A percentile compares a stretch with the other conserved stretches of the same genome.
phyloP scores from a whole-genome alignment of 1,140 invertebrate genomes.

The Solenopsis invicta region DNA sequence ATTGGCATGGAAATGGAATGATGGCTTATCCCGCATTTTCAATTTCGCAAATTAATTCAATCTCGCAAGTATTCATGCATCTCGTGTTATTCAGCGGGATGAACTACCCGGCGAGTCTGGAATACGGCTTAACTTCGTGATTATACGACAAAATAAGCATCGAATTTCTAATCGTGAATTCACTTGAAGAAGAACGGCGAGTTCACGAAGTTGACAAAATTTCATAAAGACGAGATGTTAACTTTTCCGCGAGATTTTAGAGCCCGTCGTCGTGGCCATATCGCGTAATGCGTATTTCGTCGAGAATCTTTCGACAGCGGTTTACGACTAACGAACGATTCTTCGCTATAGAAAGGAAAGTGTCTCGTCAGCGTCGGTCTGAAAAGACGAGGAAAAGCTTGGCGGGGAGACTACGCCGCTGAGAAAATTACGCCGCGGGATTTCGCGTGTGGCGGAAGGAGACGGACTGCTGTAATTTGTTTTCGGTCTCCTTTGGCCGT shows the following conservation, averaged over 20 bases:
- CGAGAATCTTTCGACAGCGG: constrained; percentile 65
- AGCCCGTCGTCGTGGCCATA: background rate
- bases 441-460: constrained; percentile 37
- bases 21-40: constrained; percentile 37
- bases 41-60: constrained; percentile 57
- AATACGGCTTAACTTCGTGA: constrained; percentile 34
- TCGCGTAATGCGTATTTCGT: constrained; percentile 71
- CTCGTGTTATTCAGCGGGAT: constrained; percentile 33
- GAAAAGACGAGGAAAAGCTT: constrained; percentile 77
- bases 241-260: constrained; percentile 45
- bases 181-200: background rate
- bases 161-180: constrained; percentile 29
- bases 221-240: constrained; percentile 54
- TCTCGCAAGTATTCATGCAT: constrained; percentile 30
- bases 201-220: constrained; percentile 17
- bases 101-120: background rate
- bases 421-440: constrained; percentile 77
- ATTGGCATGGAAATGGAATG: constrained; percentile 48
- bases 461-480: constrained; percentile 78
- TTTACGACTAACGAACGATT: constrained; percentile 81
- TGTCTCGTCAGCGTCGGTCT: constrained; percentile 79
- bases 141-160: constrained; percentile 26
- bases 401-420: constrained; percentile 65
- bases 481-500: constrained; percentile 75
- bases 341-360: constrained; percentile 81